Evolutionary conservation across 2,888 invertebrate genomes (phyloP), one percentile per base, ranked within the genome.

Genomic region (Apoderus coryli): DNA sequence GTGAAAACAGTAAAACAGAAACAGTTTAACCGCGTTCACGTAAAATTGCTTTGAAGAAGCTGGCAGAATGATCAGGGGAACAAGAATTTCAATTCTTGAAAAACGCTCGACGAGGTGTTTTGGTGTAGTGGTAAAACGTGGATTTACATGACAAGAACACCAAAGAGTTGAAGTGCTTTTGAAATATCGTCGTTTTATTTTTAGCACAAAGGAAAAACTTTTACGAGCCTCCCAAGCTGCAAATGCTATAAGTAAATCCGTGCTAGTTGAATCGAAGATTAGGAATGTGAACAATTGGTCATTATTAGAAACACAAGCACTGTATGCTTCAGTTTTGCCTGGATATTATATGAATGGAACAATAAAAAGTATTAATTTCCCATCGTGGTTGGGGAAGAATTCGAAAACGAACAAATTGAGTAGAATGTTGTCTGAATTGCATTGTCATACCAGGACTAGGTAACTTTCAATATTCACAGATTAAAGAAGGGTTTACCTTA

Each of bases 361-460:
- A 48, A 57, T 92, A 34, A 74, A 71, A 0, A 79, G 79, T 63
- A 79, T 92, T 11, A 76, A 79, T 49, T 98, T 98, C 58, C 98
- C 98, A 2, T 63, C 70, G 22, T 98, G 96, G 95, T 72, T 98
- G 31, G 98, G 98, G 2, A 89, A 89, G 60, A 88, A 93, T 62
- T 95, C 96, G 0, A 76, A 73, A 38, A 62, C 68, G 10, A 73
- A 61, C 39, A 96, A 95, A 61, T 74, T 81, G 51, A 72, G 76
- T 25, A 65, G 93, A 11, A 63, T 92, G 26, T 61, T 80, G 7
- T 80, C 81, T 56, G 88, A 90, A 56, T 64, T 93, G 29, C 77
- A 82, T 44, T 67, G 76, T n/a, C 95, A 95, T 48, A 82, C 84
- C 34, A 64, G 84, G 38, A 67, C 81, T 12, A 74, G 74, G 84